phyloP scores from a whole-genome alignment of 2,113 vertebrate species.

The Rhizomys pruinosus region DNA sequence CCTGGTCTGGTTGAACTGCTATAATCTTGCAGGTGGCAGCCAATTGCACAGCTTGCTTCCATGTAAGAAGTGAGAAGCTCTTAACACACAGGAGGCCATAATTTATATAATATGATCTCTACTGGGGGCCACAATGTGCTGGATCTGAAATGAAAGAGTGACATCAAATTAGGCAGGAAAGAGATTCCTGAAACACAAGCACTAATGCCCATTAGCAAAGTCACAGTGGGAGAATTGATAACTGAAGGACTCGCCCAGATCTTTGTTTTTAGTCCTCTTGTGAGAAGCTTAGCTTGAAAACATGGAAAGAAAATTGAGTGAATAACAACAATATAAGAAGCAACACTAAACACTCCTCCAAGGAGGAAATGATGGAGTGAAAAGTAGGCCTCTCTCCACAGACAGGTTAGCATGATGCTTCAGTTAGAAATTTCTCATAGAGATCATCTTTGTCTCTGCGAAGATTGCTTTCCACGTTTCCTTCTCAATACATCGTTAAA shows the following conservation, averaged over 20 bases:
- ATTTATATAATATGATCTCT: not conserved
- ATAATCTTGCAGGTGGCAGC: not conserved
- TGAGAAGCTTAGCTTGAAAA: not conserved
- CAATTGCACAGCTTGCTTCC: slow-evolving; percentile 12
- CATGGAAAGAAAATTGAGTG: not conserved
- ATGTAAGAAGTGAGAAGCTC: not conserved
- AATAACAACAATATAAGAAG: not conserved
- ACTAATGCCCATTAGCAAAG: not conserved
- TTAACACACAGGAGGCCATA: not conserved
- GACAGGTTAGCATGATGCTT: not conserved
- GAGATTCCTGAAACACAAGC: not conserved
- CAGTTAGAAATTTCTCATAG: not conserved
- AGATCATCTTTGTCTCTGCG: not conserved
- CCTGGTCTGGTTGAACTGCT: not conserved
- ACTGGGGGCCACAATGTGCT: not conserved
- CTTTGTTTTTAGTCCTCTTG: not conserved
- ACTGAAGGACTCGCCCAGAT: not conserved
- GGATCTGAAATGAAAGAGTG: not conserved
- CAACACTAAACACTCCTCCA: not conserved
- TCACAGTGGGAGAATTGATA: not conserved
- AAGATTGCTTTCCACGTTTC: not conserved
- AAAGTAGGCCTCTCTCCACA: not conserved
- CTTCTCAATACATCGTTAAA: not conserved
- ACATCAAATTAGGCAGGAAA: not conserved
- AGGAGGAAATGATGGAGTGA: not conserved